These are phyloP conservation scores for Numenius phaeopus DNA, from an alignment of 2,797 vertebrate genomes.

Conservation along the genomic window DNA sequence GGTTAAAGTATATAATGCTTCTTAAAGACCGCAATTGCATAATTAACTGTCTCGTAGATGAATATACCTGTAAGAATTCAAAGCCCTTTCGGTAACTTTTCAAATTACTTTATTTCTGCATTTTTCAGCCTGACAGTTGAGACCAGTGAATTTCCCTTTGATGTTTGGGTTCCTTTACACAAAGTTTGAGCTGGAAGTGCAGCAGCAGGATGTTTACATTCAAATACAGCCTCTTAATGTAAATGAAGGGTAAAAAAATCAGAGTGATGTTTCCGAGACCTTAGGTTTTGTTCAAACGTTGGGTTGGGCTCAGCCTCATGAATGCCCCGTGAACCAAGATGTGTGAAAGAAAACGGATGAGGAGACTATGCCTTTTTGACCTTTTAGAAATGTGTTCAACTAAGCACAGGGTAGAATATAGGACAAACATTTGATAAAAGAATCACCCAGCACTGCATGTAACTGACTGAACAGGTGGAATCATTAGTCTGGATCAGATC, in stretches of 20 bases:
- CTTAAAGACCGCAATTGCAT: slow-evolving; percentile 41
- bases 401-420: not conserved
- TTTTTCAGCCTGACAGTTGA: not conserved
- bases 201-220: slow-evolving; percentile 28
- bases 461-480: slow-evolving; percentile 54
- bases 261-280: not conserved
- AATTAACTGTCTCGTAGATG: not conserved
- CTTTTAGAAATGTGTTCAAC: not conserved
- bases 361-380: slow-evolving; percentile 8
- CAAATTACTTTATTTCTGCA: not conserved
- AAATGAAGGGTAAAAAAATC: not conserved
- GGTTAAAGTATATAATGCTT: slow-evolving; percentile 38
- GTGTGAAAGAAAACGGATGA: not conserved
- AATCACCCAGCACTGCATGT: not conserved
- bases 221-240: not conserved
- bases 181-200: not conserved
- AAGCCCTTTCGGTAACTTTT: slow-evolving; percentile 43
- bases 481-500: slow-evolving; percentile 58
- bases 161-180: not conserved
- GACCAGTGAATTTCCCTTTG: not conserved
- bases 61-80: slow-evolving; percentile 26
- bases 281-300: not conserved
- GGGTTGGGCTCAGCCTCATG: not conserved
- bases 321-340: not conserved
- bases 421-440: not conserved